Conservation (phyloP, 2,888 invertebrate genomes). For the Mesopsocus fuscifrons region DNA sequence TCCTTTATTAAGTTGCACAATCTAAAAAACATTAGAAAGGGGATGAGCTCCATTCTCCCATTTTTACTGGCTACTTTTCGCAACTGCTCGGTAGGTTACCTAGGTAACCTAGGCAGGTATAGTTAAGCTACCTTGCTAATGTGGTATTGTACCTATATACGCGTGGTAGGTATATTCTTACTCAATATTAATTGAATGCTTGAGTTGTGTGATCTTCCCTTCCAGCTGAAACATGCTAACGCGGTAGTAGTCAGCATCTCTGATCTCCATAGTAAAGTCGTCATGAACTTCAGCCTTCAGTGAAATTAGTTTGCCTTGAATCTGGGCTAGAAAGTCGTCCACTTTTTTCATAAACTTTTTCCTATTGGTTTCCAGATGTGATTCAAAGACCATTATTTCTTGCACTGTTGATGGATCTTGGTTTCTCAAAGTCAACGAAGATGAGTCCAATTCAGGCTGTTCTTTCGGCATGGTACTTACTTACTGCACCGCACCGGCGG, state of each 20-base stretch:
- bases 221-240: slow-evolving; percentile 9
- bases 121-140: too few relatives aligned
- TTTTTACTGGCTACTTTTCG: too few relatives aligned
- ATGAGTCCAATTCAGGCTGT: too few relatives aligned
- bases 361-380: background rate
- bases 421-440: too few relatives aligned
- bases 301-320: background rate
- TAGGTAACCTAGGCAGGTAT: too few relatives aligned
- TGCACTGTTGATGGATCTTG: slow-evolving; percentile 4
- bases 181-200: slow-evolving; percentile 2
- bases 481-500: too few relatives aligned
- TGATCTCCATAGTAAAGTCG: slow-evolving; percentile 4
- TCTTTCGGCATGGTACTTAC: too few relatives aligned
- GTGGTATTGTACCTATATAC: too few relatives aligned
- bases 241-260: slow-evolving; percentile 5
- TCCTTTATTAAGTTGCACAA: slow-evolving; percentile 6
- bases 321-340: background rate
- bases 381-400: slow-evolving; percentile 1
- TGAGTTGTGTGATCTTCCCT: slow-evolving; percentile 3
- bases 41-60: too few relatives aligned
- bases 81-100: too few relatives aligned
- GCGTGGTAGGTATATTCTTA: too few relatives aligned
- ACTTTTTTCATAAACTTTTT: background rate
- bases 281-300: slow-evolving; percentile 3
- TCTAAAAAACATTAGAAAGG: background rate